Percentiles rank a stretch among this genome's conserved stretches.
Evolutionary conservation across 2,113 vertebrate species (phyloP).

Genomic region (Corvus hawaiiensis): DNA sequence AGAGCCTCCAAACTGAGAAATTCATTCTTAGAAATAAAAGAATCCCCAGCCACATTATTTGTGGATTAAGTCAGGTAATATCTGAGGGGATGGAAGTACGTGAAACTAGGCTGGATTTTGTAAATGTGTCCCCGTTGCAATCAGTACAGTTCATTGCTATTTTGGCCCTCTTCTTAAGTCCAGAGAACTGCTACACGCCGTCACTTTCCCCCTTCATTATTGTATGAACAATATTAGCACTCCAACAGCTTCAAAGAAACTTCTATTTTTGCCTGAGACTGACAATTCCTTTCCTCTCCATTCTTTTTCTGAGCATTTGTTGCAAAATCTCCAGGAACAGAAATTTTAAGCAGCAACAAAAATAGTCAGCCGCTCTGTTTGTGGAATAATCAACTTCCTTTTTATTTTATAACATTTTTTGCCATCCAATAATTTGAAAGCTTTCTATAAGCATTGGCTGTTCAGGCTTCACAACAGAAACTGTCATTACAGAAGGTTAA

Average conservation of each 20-base stretch:
- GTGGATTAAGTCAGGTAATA: background rate
- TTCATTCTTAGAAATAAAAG: background rate
- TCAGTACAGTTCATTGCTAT: background rate
- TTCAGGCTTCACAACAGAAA: background rate
- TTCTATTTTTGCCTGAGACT: background rate
- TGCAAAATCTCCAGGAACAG: background rate
- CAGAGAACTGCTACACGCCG: background rate
- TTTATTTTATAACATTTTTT: background rate
- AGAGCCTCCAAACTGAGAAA: background rate
- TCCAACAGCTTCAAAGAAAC: background rate
- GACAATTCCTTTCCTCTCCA: background rate
- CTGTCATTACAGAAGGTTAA: background rate
- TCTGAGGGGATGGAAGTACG: background rate
- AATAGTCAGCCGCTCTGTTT: background rate
- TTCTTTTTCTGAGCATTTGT: background rate
- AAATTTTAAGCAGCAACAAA: background rate
- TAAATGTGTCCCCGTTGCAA: background rate
- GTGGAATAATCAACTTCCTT: background rate
- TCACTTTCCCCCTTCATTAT: background rate
- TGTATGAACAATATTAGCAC: background rate
- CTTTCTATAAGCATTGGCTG: background rate
- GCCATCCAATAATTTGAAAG: background rate
- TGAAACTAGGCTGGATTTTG: background rate
- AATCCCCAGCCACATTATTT: background rate
- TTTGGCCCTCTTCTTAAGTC: background rate